These are phyloP conservation scores for Lerema accius DNA, from an alignment of 1,140 invertebrate species.

Conservation along the genomic window DNA sequence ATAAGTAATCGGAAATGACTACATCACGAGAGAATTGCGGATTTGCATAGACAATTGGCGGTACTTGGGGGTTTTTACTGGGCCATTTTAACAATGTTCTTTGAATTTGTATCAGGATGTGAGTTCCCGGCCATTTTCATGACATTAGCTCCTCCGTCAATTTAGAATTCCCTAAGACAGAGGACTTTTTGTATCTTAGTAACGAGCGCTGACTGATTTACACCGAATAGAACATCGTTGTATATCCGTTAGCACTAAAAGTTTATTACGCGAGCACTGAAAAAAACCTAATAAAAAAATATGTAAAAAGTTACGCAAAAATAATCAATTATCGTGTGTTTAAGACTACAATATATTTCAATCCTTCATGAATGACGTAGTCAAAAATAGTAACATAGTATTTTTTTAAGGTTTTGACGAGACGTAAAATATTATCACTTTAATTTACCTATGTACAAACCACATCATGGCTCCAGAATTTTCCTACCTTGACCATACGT, in stretches of 20 bases:
- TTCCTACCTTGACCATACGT: no score
- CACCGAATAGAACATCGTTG: conserved; percentile 39
- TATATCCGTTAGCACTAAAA: neutral
- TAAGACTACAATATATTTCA: no score
- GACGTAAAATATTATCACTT: no score
- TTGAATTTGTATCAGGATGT: conserved; percentile 68
- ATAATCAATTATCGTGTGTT: no score
- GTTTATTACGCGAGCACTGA: no score
- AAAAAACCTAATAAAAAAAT: no score
- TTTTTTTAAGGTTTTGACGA: no score
- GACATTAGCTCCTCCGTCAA: conserved; percentile 15
- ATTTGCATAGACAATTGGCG: conserved; percentile 68
- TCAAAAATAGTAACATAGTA: no score
- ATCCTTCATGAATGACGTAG: no score
- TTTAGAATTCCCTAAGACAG: conserved; percentile 46
- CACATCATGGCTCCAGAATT: no score
- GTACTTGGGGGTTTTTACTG: conserved; percentile 63
- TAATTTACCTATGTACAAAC: no score
- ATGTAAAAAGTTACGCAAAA: no score
- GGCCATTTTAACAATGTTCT: conserved; percentile 49
- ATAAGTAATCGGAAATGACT: conserved; percentile 52
- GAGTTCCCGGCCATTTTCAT: conserved; percentile 16
- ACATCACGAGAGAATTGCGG: conserved; percentile 49
- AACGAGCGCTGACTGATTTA: conserved; percentile 18
- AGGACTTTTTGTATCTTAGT: conserved; percentile 38